A percentile compares a stretch with the other conserved stretches of the same genome.
Conservation (phyloP, 2,797 vertebrate genomes). For the Rhinoraja longicauda region DNA sequence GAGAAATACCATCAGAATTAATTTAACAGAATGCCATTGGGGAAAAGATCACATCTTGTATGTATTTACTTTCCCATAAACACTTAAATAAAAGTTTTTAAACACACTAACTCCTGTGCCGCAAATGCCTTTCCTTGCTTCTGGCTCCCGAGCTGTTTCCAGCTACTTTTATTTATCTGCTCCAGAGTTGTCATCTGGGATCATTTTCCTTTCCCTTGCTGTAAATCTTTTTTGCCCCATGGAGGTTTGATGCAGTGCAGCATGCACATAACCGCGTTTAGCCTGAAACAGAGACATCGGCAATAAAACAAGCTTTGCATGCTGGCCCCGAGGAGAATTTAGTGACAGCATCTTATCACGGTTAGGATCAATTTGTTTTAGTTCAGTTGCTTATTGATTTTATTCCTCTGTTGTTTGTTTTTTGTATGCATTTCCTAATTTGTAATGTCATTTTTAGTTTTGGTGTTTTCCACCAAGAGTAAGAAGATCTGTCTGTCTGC, state of each 20-base stretch:
- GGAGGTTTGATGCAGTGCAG: background rate
- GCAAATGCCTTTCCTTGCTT: background rate
- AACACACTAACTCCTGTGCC: background rate
- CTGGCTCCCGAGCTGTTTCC: background rate
- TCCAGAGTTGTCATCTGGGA: conserved; percentile 31
- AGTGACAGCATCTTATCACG: background rate
- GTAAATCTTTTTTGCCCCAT: conserved; percentile 11
- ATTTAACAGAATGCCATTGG: background rate
- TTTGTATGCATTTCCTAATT: background rate
- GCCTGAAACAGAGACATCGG: background rate
- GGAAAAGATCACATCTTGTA: background rate
- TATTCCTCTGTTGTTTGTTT: background rate
- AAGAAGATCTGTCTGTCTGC: background rate
- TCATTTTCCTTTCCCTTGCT: background rate
- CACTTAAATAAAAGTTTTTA: background rate
- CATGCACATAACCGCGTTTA: background rate
- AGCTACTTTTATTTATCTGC: background rate
- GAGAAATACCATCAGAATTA: background rate
- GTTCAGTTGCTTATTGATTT: conserved; percentile 3
- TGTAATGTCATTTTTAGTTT: conserved; percentile 2
- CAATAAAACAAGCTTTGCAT: background rate
- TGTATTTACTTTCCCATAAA: background rate
- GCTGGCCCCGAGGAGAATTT: background rate
- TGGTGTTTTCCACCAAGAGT: background rate
- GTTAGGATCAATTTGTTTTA: conserved; percentile 14